Percentiles rank a stretch among this genome's conserved stretches.
phyloP scores from a whole-genome alignment of 2,113 vertebrate genomes.

The Gallinago undulata region DNA sequence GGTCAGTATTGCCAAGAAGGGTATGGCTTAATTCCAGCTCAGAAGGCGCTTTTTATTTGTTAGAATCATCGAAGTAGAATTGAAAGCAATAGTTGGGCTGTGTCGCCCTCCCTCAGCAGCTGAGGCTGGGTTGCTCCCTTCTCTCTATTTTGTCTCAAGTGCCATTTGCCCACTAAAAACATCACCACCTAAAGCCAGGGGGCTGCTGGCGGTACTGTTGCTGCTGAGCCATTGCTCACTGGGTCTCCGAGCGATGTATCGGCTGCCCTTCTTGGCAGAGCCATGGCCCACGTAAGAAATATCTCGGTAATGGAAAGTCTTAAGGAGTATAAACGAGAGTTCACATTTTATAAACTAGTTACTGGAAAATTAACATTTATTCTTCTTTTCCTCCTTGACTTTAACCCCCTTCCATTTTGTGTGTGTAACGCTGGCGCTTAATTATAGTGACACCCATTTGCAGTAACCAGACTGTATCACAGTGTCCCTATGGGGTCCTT shows the following conservation, averaged over 20 bases:
- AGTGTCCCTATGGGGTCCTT: slow-evolving; percentile 73
- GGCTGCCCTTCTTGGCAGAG: background rate
- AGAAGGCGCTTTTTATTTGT: background rate
- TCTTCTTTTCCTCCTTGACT: slow-evolving; percentile 46
- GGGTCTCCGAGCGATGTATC: background rate
- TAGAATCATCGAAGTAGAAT: background rate
- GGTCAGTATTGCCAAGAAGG: background rate
- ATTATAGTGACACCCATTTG: slow-evolving; percentile 71
- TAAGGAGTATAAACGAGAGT: background rate
- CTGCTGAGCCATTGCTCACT: background rate
- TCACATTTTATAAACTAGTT: slow-evolving; percentile 49
- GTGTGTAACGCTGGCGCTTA: slow-evolving; percentile 64
- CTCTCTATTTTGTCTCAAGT: background rate
- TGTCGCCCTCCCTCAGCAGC: background rate
- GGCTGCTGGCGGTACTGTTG: background rate
- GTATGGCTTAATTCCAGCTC: background rate
- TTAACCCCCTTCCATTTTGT: slow-evolving; percentile 4
- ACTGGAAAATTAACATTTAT: slow-evolving; percentile 59
- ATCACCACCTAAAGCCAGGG: background rate
- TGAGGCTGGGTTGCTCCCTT: background rate
- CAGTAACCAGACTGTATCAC: slow-evolving; percentile 72
- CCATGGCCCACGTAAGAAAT: background rate
- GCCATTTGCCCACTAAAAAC: background rate
- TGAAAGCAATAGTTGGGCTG: background rate
- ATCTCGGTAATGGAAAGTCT: background rate